A percentile compares a stretch with the other conserved stretches of the same genome.
Evolutionary conservation across 2,113 vertebrate species (phyloP).

Genomic region (Argyrosomus japonicus): DNA sequence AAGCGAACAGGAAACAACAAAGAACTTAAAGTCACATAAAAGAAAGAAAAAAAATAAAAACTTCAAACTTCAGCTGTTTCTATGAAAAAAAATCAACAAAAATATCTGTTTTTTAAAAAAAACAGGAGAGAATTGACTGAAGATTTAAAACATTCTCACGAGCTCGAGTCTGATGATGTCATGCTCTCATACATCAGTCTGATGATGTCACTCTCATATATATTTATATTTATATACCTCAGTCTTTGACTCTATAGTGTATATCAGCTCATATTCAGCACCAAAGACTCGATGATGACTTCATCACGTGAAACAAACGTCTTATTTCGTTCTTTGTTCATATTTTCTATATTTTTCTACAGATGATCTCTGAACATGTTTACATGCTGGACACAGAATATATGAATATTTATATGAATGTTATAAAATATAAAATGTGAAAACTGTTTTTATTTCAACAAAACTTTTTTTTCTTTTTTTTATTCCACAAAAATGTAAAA

Average conservation of each 20-base stretch:
- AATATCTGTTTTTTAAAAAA: too few relatives aligned
- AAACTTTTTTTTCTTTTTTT: background rate
- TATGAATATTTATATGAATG: conserved; percentile 50
- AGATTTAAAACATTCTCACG: background rate
- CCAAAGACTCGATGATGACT: conserved; percentile 45
- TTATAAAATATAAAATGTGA: conserved; percentile 2
- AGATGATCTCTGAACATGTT: conserved; percentile 64
- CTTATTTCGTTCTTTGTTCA: conserved; percentile 38
- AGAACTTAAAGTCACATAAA: background rate
- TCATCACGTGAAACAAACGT: conserved; percentile 7
- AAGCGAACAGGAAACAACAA: too few relatives aligned
- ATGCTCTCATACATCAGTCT: too few relatives aligned
- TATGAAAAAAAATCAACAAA: too few relatives aligned
- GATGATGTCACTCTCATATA: too few relatives aligned
- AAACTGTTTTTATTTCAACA: background rate
- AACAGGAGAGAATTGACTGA: background rate
- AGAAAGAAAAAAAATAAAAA: too few relatives aligned
- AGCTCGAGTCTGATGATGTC: background rate
- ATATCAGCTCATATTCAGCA: background rate
- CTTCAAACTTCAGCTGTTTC: background rate
- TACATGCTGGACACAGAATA: conserved; percentile 45
- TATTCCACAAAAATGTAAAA: background rate
- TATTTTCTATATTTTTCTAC: conserved; percentile 82
- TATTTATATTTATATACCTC: conserved; percentile 47
- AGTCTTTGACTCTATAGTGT: conserved; percentile 6